Conservation (phyloP, 2,888 invertebrate species). For the Gymnosoma rotundatum region DNA sequence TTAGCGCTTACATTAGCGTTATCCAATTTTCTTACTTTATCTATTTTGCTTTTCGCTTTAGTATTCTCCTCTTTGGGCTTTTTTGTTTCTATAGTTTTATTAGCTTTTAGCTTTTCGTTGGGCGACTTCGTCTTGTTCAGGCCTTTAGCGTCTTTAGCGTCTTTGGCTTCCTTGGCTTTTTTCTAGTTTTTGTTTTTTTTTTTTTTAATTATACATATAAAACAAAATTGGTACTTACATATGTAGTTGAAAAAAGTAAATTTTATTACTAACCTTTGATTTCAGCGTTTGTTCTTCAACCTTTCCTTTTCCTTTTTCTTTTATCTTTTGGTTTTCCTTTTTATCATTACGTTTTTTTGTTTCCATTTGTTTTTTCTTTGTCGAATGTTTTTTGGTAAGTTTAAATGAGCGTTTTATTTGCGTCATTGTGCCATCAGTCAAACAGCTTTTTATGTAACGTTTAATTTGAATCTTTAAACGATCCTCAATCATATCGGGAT, state of each 20-base stretch:
- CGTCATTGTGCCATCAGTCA: slow-evolving; percentile 83
- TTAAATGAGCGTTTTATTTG: slow-evolving; percentile 71
- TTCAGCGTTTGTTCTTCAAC: background rate
- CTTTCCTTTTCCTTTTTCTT: slow-evolving; percentile 31
- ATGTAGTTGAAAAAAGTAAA: too few species aligned
- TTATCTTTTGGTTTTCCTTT: background rate
- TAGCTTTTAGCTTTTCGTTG: slow-evolving; percentile 15
- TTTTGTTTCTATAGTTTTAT: background rate
- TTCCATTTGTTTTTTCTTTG: slow-evolving; percentile 1
- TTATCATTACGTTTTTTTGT: slow-evolving; percentile 7
- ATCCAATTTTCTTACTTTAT: slow-evolving; percentile 24
- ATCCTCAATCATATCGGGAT: slow-evolving; percentile 84
- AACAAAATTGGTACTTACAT: background rate
- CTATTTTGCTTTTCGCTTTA: slow-evolving; percentile 13
- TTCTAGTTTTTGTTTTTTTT: background rate
- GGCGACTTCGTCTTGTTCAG: background rate
- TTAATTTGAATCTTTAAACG: slow-evolving; percentile 85
- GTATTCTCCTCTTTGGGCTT: background rate
- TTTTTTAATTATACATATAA: background rate
- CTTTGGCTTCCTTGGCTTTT: background rate
- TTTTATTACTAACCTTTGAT: background rate
- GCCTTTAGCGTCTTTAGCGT: background rate
- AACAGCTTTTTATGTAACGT: slow-evolving; percentile 84
- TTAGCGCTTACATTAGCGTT: background rate
- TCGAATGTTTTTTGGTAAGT: slow-evolving; percentile 28